Conservation (phyloP, 1,140 invertebrate genomes). For the Orius laevigatus region DNA sequence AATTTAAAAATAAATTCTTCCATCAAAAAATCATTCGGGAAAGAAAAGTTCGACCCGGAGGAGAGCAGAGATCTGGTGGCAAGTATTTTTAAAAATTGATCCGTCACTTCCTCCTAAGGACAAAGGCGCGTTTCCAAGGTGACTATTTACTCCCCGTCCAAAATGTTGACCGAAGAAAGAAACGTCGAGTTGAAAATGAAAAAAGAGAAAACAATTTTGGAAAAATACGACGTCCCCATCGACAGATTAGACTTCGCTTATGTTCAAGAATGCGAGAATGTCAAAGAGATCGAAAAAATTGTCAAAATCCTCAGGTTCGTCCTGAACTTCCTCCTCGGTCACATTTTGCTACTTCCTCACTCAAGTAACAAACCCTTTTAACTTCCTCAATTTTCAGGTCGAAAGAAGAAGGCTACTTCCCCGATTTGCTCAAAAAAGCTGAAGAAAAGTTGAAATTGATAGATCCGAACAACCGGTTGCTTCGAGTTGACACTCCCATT, state of each 20-base stretch:
- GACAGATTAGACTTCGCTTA: constrained; percentile 40
- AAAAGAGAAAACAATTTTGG: constrained; percentile 27
- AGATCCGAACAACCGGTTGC: constrained; percentile 34
- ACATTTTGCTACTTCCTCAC: neutral
- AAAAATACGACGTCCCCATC: constrained; percentile 40
- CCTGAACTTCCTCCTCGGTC: constrained; percentile 14
- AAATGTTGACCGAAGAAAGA: too few species aligned
- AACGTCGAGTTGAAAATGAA: neutral
- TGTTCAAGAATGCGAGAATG: constrained; percentile 33
- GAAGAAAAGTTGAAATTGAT: constrained; percentile 34
- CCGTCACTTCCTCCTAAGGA: too few species aligned
- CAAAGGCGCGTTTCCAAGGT: too few species aligned
- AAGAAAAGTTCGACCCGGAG: too few species aligned
- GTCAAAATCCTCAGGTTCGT: constrained; percentile 33
- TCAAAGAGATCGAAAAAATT: constrained; percentile 39
- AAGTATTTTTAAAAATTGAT: too few species aligned
- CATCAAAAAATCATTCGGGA: too few species aligned
- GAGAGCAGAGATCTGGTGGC: too few species aligned
- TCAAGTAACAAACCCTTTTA: too few species aligned
- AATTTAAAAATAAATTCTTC: too few species aligned
- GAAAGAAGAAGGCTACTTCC: constrained; percentile 49
- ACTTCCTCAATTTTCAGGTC: constrained; percentile 29
- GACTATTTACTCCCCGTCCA: too few species aligned
- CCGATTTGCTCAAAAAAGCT: constrained; percentile 35
- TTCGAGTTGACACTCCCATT: constrained; percentile 32